Evolutionary conservation across 2,888 invertebrate species (phyloP).

Genomic region (Microctonus brassicae): DNA sequence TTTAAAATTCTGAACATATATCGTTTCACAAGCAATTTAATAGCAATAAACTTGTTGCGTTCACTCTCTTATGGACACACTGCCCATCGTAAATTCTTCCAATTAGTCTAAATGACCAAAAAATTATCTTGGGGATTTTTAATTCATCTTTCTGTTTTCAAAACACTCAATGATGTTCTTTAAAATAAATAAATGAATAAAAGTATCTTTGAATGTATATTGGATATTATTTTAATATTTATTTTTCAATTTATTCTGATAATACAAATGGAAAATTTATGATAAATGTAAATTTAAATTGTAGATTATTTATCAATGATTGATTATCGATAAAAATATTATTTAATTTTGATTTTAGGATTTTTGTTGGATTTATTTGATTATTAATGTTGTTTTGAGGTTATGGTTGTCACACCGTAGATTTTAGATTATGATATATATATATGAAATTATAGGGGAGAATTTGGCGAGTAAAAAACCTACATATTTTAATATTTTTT

Average conservation of each 20-base stretch:
- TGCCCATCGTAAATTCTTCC: conserved; percentile 60
- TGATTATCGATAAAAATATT: too few relatives aligned
- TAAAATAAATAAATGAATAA: neutral
- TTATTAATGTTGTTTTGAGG: too few relatives aligned
- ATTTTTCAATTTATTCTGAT: conserved; percentile 45
- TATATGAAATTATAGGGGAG: too few relatives aligned
- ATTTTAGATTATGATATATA: too few relatives aligned
- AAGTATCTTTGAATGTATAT: conserved; percentile 55
- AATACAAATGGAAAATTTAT: conserved; percentile 64
- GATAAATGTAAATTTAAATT: conserved; percentile 50
- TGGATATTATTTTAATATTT: conserved; percentile 61
- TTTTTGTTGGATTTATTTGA: neutral
- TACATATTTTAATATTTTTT: too few relatives aligned
- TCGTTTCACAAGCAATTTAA: neutral
- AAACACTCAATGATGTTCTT: conserved; percentile 25
- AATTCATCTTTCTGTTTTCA: conserved; percentile 23
- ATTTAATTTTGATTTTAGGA: too few relatives aligned
- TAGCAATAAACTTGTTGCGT: conserved; percentile 39
- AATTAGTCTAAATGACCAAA: conserved; percentile 53
- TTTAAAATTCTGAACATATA: conserved; percentile 49
- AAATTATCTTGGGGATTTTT: neutral
- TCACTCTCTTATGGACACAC: conserved; percentile 30
- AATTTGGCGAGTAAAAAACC: too few relatives aligned
- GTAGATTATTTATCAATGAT: conserved; percentile 57
- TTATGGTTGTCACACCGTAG: too few relatives aligned